Evolutionary conservation across 2,888 invertebrate genomes (phyloP).

Genomic region (Nephrotoma flavescens): DNA sequence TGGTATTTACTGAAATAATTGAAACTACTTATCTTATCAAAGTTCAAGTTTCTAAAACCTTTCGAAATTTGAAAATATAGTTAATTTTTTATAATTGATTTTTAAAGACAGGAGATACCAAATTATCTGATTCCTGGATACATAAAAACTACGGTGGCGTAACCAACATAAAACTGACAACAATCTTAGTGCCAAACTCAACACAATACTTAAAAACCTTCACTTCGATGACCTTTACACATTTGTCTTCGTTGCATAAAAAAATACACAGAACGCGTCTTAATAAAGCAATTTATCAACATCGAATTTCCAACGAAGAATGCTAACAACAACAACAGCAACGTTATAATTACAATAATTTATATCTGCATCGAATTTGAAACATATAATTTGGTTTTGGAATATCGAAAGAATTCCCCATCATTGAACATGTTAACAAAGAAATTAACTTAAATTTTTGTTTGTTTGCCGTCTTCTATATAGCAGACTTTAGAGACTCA

Average conservation of each 20-base stretch:
- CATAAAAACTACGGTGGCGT: too few relatives aligned
- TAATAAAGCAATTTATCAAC: neutral
- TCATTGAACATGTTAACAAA: neutral
- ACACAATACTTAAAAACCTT: neutral
- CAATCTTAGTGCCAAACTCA: neutral
- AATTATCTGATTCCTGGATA: too few relatives aligned
- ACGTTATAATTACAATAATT: neutral
- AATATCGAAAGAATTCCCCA: neutral
- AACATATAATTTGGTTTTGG: neutral
- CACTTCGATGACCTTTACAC: neutral
- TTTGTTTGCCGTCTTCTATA: neutral
- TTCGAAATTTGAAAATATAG: too few relatives aligned
- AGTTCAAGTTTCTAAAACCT: too few relatives aligned
- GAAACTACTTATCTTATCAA: too few relatives aligned
- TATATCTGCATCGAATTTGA: neutral
- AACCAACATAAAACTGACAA: too few relatives aligned
- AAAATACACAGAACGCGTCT: neutral
- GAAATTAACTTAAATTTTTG: neutral
- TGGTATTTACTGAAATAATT: too few relatives aligned
- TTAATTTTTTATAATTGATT: too few relatives aligned
- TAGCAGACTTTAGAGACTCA: neutral
- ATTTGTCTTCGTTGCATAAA: neutral
- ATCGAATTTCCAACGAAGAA: neutral
- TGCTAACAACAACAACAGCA: neutral
- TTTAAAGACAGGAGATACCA: too few relatives aligned